A percentile compares a stretch with the other conserved stretches of the same genome.
Evolutionary conservation across 1,140 invertebrate genomes (phyloP).

Genomic region (Microplitis mediator): DNA sequence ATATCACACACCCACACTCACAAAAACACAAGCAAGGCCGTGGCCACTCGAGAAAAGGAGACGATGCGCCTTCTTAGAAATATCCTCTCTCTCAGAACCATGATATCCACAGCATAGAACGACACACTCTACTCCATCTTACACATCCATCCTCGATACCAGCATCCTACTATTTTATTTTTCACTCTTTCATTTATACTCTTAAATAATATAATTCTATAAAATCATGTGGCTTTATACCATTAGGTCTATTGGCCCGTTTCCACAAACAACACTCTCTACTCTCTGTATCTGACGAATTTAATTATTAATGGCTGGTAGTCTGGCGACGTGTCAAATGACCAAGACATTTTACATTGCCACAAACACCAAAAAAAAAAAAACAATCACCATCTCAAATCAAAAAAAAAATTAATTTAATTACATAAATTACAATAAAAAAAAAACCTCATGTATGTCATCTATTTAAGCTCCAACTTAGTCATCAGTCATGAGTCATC

Average conservation of each 20-base stretch:
- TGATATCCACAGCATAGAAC: background rate
- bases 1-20: background rate
- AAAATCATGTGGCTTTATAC: background rate
- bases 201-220: background rate
- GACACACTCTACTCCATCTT: background rate
- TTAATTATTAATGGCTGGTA: constrained; percentile 29
- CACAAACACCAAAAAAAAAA: background rate
- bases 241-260: constrained; percentile 22
- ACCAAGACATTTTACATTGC: background rate
- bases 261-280: constrained; percentile 28
- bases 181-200: background rate
- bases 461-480: too few species aligned
- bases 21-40: background rate
- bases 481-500: too few species aligned
- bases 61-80: background rate
- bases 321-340: background rate
- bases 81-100: background rate
- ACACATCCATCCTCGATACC: background rate
- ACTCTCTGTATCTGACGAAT: constrained; percentile 7
- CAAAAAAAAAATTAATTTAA: too few species aligned
- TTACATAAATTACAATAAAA: too few species aligned
- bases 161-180: background rate
- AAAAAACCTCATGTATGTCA: too few species aligned
- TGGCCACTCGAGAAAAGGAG: background rate
- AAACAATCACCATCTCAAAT: background rate